Evolutionary conservation across 2,113 vertebrate genomes (phyloP).

Genomic region (Gasterosteus nipponicus): DNA sequence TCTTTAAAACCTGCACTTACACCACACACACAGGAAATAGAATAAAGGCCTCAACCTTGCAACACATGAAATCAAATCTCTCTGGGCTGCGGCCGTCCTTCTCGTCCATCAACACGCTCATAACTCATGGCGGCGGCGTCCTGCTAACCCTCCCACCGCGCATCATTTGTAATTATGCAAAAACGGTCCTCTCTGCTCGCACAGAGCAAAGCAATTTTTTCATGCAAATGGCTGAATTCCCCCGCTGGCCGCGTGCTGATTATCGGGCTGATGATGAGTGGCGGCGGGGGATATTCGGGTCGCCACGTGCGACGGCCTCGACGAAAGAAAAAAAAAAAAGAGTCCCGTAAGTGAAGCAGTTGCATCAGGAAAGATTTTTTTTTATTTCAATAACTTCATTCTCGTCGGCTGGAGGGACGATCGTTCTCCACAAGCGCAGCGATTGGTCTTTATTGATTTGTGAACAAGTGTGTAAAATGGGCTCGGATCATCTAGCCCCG

Average conservation of each 20-base stretch:
- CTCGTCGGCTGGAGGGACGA: too few relatives aligned
- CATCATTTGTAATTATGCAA: constrained; percentile 90
- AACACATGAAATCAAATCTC: not conserved
- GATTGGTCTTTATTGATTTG: too few relatives aligned
- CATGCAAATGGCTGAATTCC: constrained; percentile 89
- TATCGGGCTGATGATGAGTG: constrained; percentile 86
- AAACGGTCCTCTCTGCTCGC: constrained; percentile 78
- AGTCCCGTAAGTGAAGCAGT: too few relatives aligned
- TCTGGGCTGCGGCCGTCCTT: not conserved
- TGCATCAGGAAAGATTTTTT: too few relatives aligned
- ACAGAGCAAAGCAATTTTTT: constrained; percentile 85
- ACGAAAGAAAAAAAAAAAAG: too few relatives aligned
- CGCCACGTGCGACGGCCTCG: constrained; percentile 71
- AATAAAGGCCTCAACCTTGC: not conserved
- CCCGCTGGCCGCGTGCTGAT: constrained; percentile 78
- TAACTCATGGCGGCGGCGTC: constrained; percentile 7
- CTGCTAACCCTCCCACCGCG: constrained; percentile 80
- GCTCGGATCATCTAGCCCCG: too few relatives aligned
- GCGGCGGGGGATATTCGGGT: constrained; percentile 84
- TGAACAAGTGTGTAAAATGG: too few relatives aligned
- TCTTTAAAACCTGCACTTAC: not conserved
- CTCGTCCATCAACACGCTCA: constrained; percentile 29
- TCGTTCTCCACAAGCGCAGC: too few relatives aligned
- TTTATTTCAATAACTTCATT: too few relatives aligned
- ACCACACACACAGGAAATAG: not conserved